phyloP scores from a whole-genome alignment of 2,888 invertebrate genomes.

The Lepidonotus clava region DNA sequence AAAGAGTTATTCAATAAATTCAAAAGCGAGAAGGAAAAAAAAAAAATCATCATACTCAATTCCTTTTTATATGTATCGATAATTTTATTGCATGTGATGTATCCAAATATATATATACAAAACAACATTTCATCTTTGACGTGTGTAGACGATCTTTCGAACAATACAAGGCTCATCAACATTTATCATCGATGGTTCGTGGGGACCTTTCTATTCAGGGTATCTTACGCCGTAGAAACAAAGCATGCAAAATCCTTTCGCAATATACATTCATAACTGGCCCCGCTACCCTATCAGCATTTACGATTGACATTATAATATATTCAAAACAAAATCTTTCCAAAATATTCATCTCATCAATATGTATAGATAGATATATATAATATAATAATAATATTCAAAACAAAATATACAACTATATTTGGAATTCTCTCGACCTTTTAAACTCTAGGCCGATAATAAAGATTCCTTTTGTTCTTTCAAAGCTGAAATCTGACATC shows the following conservation, averaged over 20 bases:
- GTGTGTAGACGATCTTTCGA: conserved; percentile 25
- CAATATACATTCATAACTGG: conserved; percentile 21
- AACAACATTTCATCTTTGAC: conserved; percentile 41
- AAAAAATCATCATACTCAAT: neutral
- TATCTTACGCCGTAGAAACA: conserved; percentile 16
- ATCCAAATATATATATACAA: conserved; percentile 51
- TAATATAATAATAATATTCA: conserved; percentile 36
- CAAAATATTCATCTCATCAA: conserved; percentile 46
- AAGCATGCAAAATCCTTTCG: conserved; percentile 50
- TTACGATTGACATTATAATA: conserved; percentile 23
- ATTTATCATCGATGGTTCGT: conserved; percentile 4
- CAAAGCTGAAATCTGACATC: neutral
- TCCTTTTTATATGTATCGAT: conserved; percentile 45
- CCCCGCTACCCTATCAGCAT: conserved; percentile 47
- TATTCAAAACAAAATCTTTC: conserved; percentile 49
- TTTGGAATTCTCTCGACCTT: conserved; percentile 51
- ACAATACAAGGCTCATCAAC: conserved; percentile 21
- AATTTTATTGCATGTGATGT: conserved; percentile 50
- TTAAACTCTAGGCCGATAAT: conserved; percentile 33
- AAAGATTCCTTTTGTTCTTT: conserved; percentile 15
- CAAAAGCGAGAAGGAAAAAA: conserved; percentile 35
- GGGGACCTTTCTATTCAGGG: conserved; percentile 18
- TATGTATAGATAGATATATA: conserved; percentile 50
- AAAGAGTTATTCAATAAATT: neutral
- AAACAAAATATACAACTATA: conserved; percentile 55